phyloP scores from a whole-genome alignment of 2,113 vertebrate species.

The Isichthys henryi region DNA sequence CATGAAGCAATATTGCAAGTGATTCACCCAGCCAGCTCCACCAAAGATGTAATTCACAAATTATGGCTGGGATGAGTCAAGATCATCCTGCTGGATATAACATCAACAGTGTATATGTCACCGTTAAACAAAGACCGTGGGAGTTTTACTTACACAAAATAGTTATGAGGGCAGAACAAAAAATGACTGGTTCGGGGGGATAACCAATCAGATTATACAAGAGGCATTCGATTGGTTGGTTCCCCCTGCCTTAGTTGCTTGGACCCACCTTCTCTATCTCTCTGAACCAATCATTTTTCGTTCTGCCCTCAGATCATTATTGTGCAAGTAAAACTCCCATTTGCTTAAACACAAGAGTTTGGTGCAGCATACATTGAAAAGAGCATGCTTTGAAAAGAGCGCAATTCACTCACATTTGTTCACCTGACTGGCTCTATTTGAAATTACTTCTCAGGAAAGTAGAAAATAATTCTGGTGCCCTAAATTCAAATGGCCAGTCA shows the following conservation, averaged over 20 bases:
- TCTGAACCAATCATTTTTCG: too few relatives aligned
- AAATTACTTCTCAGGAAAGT: background rate
- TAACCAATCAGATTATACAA: too few relatives aligned
- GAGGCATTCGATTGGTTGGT: too few relatives aligned
- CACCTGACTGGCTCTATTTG: background rate
- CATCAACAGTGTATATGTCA: slow-evolving; percentile 28
- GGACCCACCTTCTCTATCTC: too few relatives aligned
- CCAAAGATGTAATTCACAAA: slow-evolving; percentile 31
- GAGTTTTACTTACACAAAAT: too few relatives aligned
- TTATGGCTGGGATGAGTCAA: slow-evolving; percentile 34
- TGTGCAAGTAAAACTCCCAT: background rate
- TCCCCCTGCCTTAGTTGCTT: too few relatives aligned
- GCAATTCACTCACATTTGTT: background rate
- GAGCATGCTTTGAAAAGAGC: background rate
- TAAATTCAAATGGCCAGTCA: background rate
- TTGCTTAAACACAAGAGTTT: background rate
- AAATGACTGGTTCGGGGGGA: too few relatives aligned
- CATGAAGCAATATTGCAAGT: slow-evolving; percentile 29
- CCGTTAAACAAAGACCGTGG: too few relatives aligned
- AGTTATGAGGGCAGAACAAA: too few relatives aligned
- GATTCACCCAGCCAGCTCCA: slow-evolving; percentile 29
- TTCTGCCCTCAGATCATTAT: too few relatives aligned
- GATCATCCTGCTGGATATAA: slow-evolving; percentile 36
- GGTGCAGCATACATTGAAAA: background rate
- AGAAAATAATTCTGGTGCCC: background rate